A percentile compares a stretch with the other conserved stretches of the same genome.
Conservation (phyloP, 2,797 vertebrate genomes). For the Mareca penelope region DNA sequence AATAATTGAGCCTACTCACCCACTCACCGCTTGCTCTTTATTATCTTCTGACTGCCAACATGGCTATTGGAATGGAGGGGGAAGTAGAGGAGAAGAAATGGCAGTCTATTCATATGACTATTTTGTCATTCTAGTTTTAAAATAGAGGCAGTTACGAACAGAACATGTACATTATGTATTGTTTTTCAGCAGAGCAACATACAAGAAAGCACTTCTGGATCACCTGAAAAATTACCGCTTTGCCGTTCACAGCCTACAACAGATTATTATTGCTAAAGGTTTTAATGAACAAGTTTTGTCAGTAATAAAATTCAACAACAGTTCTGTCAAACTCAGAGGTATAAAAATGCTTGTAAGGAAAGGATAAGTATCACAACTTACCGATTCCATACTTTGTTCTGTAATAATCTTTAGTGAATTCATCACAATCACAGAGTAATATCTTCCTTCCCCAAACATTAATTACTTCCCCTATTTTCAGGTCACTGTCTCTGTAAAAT, state of each 20-base stretch:
- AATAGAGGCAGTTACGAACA: slow-evolving; percentile 17
- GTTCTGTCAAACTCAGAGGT: background rate
- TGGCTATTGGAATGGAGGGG: background rate
- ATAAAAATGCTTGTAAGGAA: slow-evolving; percentile 38
- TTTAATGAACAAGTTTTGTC: slow-evolving; percentile 47
- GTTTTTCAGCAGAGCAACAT: background rate
- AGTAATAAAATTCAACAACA: slow-evolving; percentile 24
- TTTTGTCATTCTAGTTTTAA: slow-evolving; percentile 7
- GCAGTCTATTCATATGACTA: background rate
- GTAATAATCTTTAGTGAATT: slow-evolving; percentile 92
- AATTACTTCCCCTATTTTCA: slow-evolving; percentile 85
- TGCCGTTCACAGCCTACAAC: slow-evolving; percentile 29
- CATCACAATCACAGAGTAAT: slow-evolving; percentile 89
- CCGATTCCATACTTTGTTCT: slow-evolving; percentile 87
- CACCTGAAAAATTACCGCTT: slow-evolving; percentile 56
- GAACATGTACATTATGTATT: background rate
- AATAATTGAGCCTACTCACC: slow-evolving; percentile 19
- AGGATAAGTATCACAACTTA: slow-evolving; percentile 75
- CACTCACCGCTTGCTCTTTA: background rate
- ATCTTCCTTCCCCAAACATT: slow-evolving; percentile 91
- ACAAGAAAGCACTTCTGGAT: slow-evolving; percentile 1
- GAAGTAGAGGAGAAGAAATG: background rate
- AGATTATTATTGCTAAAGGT: slow-evolving; percentile 36
- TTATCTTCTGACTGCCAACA: slow-evolving; percentile 35
- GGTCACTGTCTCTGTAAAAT: slow-evolving; percentile 90